Evolutionary conservation across 2,888 invertebrate species (phyloP).

Genomic region (Boloria euphrosyne): DNA sequence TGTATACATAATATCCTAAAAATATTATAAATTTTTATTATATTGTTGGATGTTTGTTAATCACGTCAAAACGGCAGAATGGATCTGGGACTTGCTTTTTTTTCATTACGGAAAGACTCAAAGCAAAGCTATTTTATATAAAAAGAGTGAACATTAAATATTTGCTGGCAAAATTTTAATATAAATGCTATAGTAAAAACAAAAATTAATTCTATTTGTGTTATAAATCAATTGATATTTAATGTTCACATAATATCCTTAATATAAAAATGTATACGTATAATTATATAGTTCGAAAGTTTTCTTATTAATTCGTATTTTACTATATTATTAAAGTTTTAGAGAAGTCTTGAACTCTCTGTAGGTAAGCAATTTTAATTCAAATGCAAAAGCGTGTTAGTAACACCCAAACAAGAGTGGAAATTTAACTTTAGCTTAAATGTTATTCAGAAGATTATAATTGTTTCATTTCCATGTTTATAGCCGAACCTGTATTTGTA

Average conservation of each 20-base stretch:
- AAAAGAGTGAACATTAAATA: too few species aligned
- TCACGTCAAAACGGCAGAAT: too few species aligned
- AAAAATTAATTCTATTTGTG: not conserved
- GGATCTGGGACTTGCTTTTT: too few species aligned
- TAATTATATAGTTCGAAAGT: not conserved
- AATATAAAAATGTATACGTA: not conserved
- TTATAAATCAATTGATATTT: too few species aligned
- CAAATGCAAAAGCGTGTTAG: slow-evolving; percentile 9
- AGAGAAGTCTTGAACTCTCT: slow-evolving; percentile 5
- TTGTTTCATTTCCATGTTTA: slow-evolving; percentile 9
- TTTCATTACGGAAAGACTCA: too few species aligned
- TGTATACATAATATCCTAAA: too few species aligned
- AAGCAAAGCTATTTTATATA: too few species aligned
- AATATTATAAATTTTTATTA: too few species aligned
- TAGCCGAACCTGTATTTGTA: not conserved
- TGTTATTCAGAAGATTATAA: slow-evolving; percentile 14
- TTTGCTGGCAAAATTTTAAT: too few species aligned
- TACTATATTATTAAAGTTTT: slow-evolving; percentile 9
- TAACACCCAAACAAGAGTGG: not conserved
- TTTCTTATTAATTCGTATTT: slow-evolving; percentile 3
- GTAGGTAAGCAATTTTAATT: slow-evolving; percentile 24
- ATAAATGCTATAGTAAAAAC: not conserved
- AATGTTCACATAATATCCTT: not conserved
- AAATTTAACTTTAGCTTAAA: slow-evolving; percentile 6
- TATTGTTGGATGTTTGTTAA: too few species aligned